Conservation (phyloP, 2,797 vertebrate species). For the Gambusia yucatana region DNA sequence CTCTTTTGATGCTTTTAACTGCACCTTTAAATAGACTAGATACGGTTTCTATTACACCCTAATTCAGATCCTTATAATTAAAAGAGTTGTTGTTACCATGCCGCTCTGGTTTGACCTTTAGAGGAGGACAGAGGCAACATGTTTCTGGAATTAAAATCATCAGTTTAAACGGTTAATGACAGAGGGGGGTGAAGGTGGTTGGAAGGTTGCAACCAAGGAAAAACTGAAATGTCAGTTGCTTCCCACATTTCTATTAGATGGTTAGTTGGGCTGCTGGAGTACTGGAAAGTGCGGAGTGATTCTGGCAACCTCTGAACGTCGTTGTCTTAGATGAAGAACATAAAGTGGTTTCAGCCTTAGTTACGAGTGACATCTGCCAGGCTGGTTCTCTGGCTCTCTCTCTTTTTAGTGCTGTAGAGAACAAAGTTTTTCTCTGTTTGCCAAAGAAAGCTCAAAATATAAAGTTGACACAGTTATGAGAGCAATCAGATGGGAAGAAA, state of each 20-base stretch:
- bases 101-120: slow-evolving; percentile 29
- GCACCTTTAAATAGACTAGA: background rate
- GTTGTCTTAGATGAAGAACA: slow-evolving; percentile 55
- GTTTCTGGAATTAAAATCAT: slow-evolving; percentile 54
- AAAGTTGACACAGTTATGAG: slow-evolving; percentile 14
- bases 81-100: background rate
- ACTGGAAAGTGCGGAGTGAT: slow-evolving; percentile 62
- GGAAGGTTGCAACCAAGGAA: slow-evolving; percentile 49
- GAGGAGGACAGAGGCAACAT: slow-evolving; percentile 24
- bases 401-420: slow-evolving; percentile 64
- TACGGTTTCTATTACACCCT: background rate
- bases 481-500: slow-evolving; percentile 19
- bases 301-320: slow-evolving; percentile 58
- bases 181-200: slow-evolving; percentile 26
- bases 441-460: slow-evolving; percentile 29
- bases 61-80: background rate
- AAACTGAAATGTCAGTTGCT: slow-evolving; percentile 68
- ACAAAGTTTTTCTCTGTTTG: slow-evolving; percentile 11
- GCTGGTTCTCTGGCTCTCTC: slow-evolving; percentile 45
- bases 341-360: slow-evolving; percentile 62
- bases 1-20: background rate
- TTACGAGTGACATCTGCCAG: slow-evolving; percentile 65
- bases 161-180: slow-evolving; percentile 60
- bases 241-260: slow-evolving; percentile 70
- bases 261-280: slow-evolving; percentile 49